Evolutionary conservation across 2,888 invertebrate species (phyloP).

Genomic region (Holacanthella duospinosa): DNA sequence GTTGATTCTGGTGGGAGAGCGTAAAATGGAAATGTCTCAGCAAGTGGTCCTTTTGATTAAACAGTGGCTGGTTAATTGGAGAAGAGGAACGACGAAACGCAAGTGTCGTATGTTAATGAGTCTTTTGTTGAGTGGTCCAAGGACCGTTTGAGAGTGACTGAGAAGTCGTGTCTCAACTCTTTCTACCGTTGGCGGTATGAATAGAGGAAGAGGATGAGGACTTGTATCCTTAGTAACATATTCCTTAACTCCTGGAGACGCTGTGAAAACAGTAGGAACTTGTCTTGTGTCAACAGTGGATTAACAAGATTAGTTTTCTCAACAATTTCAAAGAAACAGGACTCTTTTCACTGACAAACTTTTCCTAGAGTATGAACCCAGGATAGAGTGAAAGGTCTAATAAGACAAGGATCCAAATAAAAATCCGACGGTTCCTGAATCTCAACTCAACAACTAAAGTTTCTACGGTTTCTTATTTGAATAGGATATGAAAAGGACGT

Average conservation of each 20-base stretch:
- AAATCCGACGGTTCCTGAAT: background rate
- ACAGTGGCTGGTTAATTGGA: background rate
- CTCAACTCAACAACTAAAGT: background rate
- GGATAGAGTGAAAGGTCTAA: too few relatives aligned
- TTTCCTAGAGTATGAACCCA: too few relatives aligned
- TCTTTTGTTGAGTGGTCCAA: background rate
- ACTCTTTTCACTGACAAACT: too few relatives aligned
- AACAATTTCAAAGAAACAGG: too few relatives aligned
- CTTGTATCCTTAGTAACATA: too few relatives aligned
- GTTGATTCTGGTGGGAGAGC: constrained; percentile 5
- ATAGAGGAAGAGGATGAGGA: too few relatives aligned
- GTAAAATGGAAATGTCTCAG: constrained; percentile 4
- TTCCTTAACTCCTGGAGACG: too few relatives aligned
- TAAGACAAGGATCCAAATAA: too few relatives aligned
- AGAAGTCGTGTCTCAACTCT: too few relatives aligned
- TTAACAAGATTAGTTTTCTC: constrained; percentile 30
- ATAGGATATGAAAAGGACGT: constrained; percentile 5
- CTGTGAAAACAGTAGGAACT: constrained; percentile 12
- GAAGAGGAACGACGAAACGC: background rate
- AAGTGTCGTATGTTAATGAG: background rate
- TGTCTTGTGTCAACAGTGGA: constrained; percentile 33
- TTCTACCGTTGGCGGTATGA: too few relatives aligned
- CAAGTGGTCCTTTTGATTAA: too few relatives aligned
- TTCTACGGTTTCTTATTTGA: constrained; percentile 5
- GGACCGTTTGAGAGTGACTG: too few relatives aligned